These are phyloP conservation scores for Merops nubicus DNA, from an alignment of 2,113 vertebrate species.

Conservation along the genomic window DNA sequence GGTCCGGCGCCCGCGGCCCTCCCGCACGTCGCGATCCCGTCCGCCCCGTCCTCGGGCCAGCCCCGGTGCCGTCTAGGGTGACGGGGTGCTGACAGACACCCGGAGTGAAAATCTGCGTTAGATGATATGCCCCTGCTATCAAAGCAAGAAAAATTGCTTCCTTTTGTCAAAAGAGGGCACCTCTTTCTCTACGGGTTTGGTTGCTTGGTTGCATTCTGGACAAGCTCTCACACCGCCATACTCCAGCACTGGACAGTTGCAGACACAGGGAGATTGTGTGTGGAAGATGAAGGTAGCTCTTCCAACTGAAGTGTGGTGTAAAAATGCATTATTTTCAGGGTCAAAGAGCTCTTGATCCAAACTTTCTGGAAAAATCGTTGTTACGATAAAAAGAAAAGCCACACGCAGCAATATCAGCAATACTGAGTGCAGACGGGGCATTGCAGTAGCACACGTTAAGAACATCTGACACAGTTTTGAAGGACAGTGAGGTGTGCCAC, in stretches of 20 bases:
- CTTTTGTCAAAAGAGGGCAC: conserved; percentile 32
- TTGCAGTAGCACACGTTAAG: too few species aligned
- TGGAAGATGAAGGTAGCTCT: not conserved
- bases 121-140: accelerated
- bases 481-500: not conserved
- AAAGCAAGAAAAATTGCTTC: not conserved
- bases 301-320: not conserved
- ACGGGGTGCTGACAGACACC: too few species aligned
- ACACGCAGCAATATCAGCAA: not conserved
- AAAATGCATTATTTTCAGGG: not conserved
- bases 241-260: accelerated
- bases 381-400: not conserved
- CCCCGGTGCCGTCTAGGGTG: accelerated
- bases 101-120: accelerated
- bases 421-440: too few species aligned
- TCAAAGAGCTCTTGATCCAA: not conserved
- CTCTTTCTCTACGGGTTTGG: not conserved
- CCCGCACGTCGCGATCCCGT: too few species aligned
- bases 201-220: not conserved
- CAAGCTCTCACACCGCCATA: too few species aligned
- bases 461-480: not conserved
- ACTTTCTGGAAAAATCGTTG: not conserved
- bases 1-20: too few species aligned
- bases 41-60: not conserved
- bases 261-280: not conserved